These are phyloP conservation scores for Lipophrys pholis DNA, from an alignment of 2,113 vertebrate species.

Conservation along the genomic window DNA sequence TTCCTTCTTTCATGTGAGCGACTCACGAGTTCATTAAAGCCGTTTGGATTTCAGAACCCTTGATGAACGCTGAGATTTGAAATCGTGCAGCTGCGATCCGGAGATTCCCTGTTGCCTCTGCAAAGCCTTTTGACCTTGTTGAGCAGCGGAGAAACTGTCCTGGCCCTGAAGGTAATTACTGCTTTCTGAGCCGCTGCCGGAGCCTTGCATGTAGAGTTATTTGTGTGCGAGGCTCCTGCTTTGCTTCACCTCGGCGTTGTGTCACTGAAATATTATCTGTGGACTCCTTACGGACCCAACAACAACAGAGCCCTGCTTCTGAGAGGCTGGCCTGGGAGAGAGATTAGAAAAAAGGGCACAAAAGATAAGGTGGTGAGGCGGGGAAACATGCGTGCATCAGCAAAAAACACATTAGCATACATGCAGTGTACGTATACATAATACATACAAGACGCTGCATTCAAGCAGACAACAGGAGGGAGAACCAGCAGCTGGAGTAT, in stretches of 20 bases:
- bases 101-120: constrained; percentile 41
- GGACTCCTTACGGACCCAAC: too few species aligned
- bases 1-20: background rate
- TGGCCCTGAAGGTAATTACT: background rate
- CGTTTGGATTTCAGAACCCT: constrained; percentile 25
- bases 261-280: background rate
- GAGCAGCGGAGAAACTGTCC: constrained; percentile 24
- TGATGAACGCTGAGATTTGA: constrained; percentile 15
- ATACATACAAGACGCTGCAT: too few species aligned
- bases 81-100: constrained; percentile 29
- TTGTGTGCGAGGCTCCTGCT: background rate
- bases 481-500: too few species aligned
- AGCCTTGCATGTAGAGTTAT: constrained; percentile 9
- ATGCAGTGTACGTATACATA: too few species aligned
- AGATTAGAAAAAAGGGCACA: too few species aligned
- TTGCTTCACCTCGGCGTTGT: constrained; percentile 26
- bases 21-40: constrained; percentile 39
- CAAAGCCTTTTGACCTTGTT: constrained; percentile 50
- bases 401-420: too few species aligned
- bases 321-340: too few species aligned
- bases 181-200: constrained; percentile 11
- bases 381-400: too few species aligned
- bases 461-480: too few species aligned
- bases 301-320: too few species aligned
- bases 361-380: too few species aligned